Evolutionary conservation across 2,113 vertebrate species (phyloP).

Genomic region (Empidonax alnorum): DNA sequence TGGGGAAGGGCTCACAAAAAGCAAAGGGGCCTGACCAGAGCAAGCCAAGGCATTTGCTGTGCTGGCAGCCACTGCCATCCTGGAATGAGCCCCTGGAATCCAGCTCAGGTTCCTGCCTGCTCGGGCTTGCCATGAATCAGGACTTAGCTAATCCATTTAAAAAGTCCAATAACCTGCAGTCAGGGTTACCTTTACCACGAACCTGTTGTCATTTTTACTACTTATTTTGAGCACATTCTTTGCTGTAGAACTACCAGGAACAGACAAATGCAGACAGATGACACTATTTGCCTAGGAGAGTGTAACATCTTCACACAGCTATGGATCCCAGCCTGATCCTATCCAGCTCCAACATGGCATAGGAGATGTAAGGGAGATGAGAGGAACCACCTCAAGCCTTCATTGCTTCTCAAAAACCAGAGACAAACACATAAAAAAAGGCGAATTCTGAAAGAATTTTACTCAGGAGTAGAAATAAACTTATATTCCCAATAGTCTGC

Average conservation of each 20-base stretch:
- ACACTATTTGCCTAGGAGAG: not conserved
- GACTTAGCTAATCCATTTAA: conserved; percentile 10
- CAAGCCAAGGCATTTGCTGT: not conserved
- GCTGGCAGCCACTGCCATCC: not conserved
- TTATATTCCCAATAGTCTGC: not conserved
- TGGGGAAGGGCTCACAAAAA: not conserved
- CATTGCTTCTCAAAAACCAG: not conserved
- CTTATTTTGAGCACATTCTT: not conserved
- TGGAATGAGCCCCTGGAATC: not conserved
- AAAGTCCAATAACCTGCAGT: conserved; percentile 33
- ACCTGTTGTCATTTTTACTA: not conserved
- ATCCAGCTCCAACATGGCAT: not conserved
- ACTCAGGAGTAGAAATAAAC: not conserved
- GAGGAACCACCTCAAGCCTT: not conserved
- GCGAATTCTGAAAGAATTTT: not conserved
- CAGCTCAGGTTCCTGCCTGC: not conserved
- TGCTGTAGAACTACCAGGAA: not conserved
- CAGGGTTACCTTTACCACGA: not conserved
- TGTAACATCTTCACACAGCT: not conserved
- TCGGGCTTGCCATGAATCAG: not conserved
- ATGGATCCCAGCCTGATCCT: not conserved
- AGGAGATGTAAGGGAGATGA: not conserved
- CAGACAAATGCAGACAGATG: not conserved
- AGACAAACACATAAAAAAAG: not conserved
- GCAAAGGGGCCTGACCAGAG: not conserved